Conservation (phyloP, 2,113 vertebrate species). For the Opisthocomus hoazin region DNA sequence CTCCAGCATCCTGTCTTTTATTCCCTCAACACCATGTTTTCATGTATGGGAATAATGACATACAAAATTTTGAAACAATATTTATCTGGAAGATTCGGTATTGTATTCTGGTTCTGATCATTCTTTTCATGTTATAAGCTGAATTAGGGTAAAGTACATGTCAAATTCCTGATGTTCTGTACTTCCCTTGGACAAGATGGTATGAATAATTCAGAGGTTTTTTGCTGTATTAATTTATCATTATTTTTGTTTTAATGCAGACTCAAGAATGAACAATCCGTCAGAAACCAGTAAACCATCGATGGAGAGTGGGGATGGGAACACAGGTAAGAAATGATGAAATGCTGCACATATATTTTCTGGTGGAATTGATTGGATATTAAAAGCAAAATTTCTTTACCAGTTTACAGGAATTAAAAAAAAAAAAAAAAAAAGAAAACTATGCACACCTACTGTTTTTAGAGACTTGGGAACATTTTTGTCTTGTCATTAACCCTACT, state of each 20-base stretch:
- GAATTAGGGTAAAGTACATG: neutral
- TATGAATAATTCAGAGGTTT: neutral
- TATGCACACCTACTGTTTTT: neutral
- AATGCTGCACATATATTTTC: neutral
- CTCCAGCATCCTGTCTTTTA: neutral
- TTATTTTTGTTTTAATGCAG: slow-evolving; percentile 76
- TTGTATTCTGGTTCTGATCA: neutral
- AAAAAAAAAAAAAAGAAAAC: neutral
- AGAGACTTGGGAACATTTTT: neutral
- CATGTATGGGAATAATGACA: neutral
- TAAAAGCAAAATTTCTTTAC: neutral
- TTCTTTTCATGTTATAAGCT: neutral
- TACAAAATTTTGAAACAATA: neutral
- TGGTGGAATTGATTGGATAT: neutral
- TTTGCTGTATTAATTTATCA: neutral
- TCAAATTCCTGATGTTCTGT: neutral
- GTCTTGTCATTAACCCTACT: neutral
- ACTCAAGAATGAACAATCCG: slow-evolving; percentile 98
- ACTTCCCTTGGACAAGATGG: neutral
- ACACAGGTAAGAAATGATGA: slow-evolving; percentile 79
- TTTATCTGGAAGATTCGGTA: neutral
- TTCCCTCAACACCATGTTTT: neutral
- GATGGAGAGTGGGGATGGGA: slow-evolving; percentile 90
- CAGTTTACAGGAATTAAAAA: neutral
- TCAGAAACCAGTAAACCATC: slow-evolving; percentile 94